Evolutionary conservation across 2,797 vertebrate genomes (phyloP).

Genomic region (Microcaecilia unicolor): DNA sequence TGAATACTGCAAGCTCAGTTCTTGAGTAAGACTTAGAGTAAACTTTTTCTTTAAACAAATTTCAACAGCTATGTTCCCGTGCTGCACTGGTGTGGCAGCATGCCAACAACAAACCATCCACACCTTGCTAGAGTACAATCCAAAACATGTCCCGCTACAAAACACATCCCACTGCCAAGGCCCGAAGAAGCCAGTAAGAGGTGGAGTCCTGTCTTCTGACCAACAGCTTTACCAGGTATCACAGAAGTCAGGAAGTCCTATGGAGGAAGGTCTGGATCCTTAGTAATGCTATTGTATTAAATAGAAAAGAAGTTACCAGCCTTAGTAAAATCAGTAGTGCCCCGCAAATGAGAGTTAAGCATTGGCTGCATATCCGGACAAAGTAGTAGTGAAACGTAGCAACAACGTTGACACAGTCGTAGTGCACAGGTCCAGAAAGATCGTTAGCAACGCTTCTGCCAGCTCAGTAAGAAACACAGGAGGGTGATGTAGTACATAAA

Average conservation of each 20-base stretch:
- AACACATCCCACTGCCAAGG: too few species aligned
- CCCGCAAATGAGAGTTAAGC: constrained; percentile 43
- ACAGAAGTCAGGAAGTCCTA: constrained; percentile 33
- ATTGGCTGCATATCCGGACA: constrained; percentile 54
- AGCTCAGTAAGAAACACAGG: constrained; percentile 58
- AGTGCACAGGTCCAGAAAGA: constrained; percentile 47
- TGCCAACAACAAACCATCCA: constrained; percentile 29
- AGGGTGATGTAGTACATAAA: constrained; percentile 56
- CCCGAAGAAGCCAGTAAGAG: constrained; percentile 31
- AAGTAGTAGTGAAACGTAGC: constrained; percentile 53
- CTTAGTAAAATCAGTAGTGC: constrained; percentile 39
- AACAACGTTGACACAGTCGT: constrained; percentile 59
- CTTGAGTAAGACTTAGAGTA: constrained; percentile 38
- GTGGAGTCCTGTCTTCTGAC: constrained; percentile 23
- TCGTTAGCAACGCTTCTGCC: constrained; percentile 50
- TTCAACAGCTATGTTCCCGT: constrained; percentile 33
- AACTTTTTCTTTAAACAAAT: constrained; percentile 24
- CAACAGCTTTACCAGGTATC: constrained; percentile 24
- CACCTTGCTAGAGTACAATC: constrained; percentile 38
- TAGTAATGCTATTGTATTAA: constrained; percentile 38
- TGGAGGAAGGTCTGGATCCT: constrained; percentile 36
- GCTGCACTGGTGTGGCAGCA: constrained; percentile 37
- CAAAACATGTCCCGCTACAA: too few species aligned
- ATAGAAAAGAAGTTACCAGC: constrained; percentile 49
- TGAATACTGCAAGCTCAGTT: constrained; percentile 47